Conservation (phyloP, 2,888 invertebrate species). For the Rhodophaea formosa region DNA sequence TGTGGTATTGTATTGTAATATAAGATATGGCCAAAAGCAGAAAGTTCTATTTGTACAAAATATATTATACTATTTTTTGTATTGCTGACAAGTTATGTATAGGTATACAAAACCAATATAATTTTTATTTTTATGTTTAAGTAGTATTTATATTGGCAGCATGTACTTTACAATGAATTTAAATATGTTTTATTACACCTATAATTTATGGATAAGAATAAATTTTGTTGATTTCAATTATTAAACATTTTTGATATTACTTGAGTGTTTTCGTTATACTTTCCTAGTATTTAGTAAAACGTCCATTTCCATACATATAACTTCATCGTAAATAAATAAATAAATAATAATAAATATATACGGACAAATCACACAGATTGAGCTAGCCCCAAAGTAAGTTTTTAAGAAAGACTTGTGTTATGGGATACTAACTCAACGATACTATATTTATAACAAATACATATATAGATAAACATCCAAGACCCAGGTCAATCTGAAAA, state of each 20-base stretch:
- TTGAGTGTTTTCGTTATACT: conserved; percentile 12
- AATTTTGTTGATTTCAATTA: conserved; percentile 13
- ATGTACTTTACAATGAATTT: conserved; percentile 10
- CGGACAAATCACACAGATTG: no score
- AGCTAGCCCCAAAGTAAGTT: no score
- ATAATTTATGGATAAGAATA: neutral
- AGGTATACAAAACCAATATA: neutral
- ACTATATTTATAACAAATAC: no score
- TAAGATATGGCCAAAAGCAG: conserved; percentile 12
- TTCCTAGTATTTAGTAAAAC: no score
- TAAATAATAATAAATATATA: no score
- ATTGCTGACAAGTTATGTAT: neutral
- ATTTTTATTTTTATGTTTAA: neutral
- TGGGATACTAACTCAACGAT: no score
- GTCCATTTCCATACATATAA: no score
- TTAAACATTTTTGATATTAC: conserved; percentile 17
- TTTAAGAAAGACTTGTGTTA: no score
- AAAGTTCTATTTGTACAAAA: conserved; percentile 5
- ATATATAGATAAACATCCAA: no score
- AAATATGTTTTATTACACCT: conserved; percentile 7
- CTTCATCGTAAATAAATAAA: no score
- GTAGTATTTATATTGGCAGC: neutral
- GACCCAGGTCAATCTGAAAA: no score
- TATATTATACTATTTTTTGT: conserved; percentile 12
- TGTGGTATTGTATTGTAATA: neutral